Conservation (phyloP, 2,888 invertebrate genomes). For the Thera britannica region DNA sequence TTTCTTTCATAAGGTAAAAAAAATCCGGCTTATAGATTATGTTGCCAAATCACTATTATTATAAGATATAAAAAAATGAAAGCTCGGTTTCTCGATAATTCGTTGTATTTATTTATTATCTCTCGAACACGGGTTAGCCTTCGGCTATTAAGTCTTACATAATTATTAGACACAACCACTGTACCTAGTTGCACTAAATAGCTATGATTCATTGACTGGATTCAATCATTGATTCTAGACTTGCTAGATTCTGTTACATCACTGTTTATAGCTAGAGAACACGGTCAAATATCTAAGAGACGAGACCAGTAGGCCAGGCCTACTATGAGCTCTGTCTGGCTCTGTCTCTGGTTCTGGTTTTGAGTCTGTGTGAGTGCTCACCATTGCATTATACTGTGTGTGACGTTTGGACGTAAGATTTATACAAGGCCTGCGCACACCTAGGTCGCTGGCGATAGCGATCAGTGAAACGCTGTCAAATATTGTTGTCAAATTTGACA, state of each 20-base stretch:
- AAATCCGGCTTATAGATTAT: neutral
- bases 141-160: neutral
- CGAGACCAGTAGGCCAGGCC: no score
- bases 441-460: no score
- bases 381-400: no score
- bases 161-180: neutral
- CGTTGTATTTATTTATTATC: slow-evolving; percentile 2
- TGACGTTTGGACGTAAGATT: no score
- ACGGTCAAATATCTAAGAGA: neutral
- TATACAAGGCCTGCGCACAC: no score
- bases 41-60: slow-evolving; percentile 4
- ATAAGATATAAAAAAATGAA: neutral
- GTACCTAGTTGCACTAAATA: neutral
- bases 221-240: neutral
- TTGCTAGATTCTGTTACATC: neutral
- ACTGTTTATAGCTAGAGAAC: neutral
- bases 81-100: neutral
- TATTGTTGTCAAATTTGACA: no score
- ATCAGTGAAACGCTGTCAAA: no score
- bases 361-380: no score
- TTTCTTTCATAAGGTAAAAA: no score
- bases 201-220: neutral
- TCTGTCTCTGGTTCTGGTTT: no score
- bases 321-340: no score
- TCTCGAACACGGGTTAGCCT: neutral